Evolutionary conservation across 1,140 invertebrate genomes (phyloP), one percentile per base, ranked within the genome.

Genomic region (Pseudomyrmex concolor): DNA sequence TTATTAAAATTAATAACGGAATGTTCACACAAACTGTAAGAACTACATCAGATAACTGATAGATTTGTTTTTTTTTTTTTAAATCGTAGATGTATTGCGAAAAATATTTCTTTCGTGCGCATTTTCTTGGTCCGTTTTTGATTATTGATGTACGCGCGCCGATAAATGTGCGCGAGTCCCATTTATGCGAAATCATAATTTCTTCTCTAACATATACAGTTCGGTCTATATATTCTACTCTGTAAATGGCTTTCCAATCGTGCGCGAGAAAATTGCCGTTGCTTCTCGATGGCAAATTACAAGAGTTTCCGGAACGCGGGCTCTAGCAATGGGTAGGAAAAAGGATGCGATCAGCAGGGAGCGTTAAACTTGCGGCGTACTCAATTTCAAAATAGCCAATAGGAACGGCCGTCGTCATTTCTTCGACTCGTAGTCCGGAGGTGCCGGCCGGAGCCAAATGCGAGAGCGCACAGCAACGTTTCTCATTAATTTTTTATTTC

Each of bases 401-500:
- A 73, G 67, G 59, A 63, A 48, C 45, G 50, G 70, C 70, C 64
- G 78, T 72, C 84, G 85, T 88, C 73, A 63, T 82, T 74, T 86
- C 82, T 90, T 88, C 86, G 78, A 84, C 64, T 66, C 60, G 68
- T 7, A 34, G 34, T 34, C 50, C 45, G 63, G 22, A 60, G 67
- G 34, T 34, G 34, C 34, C 76, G 45, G 64, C 51, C 68, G 51
- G 54, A 87, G 84, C 91, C 92, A 93, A 93, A 92, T 92, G 92
- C 72, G 17, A 34, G 34, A 34, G 17, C 77, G 72, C 62, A 34
- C 34, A 19, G 50, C 64, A 54, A 72, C 83, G 67, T 92, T 93
- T 93, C 92, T 93, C 93, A 92, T 94, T 94, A 93, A 94, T 92
- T 93, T 94, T 93, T 93, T 94, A 93, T 93, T 93, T 92, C 91